A percentile compares a stretch with the other conserved stretches of the same genome.
These are phyloP conservation scores for Heliopora coerulea DNA, from an alignment of 92 coral and sea anemone species.

Conservation along the genomic window DNA sequence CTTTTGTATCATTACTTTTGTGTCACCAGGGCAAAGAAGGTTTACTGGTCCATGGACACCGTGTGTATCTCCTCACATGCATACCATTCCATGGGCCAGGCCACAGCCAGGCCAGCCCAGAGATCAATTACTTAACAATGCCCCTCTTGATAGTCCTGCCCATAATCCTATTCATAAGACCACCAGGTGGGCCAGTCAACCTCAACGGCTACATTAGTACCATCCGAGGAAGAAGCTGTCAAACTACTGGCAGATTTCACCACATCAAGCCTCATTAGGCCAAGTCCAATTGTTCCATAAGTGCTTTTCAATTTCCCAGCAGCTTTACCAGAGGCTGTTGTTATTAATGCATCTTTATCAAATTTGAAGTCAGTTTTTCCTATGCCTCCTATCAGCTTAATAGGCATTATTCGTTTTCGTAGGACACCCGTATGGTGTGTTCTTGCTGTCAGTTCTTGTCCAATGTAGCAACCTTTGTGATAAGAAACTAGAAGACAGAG, in stretches of 20 bases:
- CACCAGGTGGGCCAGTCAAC: slow-evolving; percentile 31
- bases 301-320: slow-evolving; percentile 80
- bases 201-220: not conserved
- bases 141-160: too few species aligned
- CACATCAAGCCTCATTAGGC: slow-evolving; percentile 68
- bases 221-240: not conserved
- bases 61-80: too few species aligned
- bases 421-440: slow-evolving; percentile 94
- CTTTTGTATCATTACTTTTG: too few species aligned
- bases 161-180: not conserved
- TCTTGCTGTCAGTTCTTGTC: slow-evolving; percentile 95
- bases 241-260: slow-evolving; percentile 13
- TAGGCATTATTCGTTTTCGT: slow-evolving; percentile 84
- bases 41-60: too few species aligned
- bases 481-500: slow-evolving; percentile 65
- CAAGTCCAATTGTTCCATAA: slow-evolving; percentile 71
- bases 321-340: slow-evolving; percentile 65
- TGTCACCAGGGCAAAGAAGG: too few species aligned
- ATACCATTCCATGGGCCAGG: too few species aligned
- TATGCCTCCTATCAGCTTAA: slow-evolving; percentile 39
- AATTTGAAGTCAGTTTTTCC: slow-evolving; percentile 44
- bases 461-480: slow-evolving; percentile 93
- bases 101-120: too few species aligned
- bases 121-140: too few species aligned
- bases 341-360: slow-evolving; percentile 60